Conservation (phyloP, 2,113 vertebrate genomes). For the Elanoides forficatus region DNA sequence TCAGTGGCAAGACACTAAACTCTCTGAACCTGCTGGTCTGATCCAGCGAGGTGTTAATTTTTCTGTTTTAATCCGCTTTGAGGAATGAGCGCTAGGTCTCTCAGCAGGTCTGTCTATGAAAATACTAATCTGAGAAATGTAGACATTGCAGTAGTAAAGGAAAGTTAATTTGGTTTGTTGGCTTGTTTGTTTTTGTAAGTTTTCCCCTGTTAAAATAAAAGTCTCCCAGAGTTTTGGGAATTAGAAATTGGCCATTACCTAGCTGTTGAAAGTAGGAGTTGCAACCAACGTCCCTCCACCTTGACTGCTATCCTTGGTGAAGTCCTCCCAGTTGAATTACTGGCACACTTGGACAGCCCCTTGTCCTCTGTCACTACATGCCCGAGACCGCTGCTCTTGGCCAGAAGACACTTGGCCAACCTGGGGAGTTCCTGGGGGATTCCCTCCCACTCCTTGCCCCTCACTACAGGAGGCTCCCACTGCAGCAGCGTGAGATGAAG, state of each 20-base stretch:
- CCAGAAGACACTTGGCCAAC: not conserved
- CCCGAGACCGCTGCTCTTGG: not conserved
- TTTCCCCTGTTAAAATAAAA: not conserved
- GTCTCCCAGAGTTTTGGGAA: not conserved
- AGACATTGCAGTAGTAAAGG: not conserved
- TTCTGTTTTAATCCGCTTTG: not conserved
- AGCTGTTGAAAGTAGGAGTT: not conserved
- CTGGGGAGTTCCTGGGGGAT: not conserved
- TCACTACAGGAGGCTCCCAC: not conserved
- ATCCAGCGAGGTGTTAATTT: not conserved
- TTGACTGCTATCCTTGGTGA: not conserved
- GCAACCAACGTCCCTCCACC: not conserved
- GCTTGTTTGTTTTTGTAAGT: not conserved
- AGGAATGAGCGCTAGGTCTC: not conserved
- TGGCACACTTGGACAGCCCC: not conserved
- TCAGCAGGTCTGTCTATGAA: not conserved
- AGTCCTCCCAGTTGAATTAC: not conserved
- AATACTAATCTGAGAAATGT: not conserved
- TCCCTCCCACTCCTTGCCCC: not conserved
- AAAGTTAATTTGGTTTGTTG: not conserved
- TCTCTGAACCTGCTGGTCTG: not conserved
- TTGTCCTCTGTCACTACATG: not conserved
- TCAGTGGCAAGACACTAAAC: not conserved
- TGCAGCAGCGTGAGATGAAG: not conserved
- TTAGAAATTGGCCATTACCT: not conserved